These are phyloP conservation scores for Potorous gilbertii DNA, from an alignment of 2,797 vertebrate genomes.

Conservation along the genomic window DNA sequence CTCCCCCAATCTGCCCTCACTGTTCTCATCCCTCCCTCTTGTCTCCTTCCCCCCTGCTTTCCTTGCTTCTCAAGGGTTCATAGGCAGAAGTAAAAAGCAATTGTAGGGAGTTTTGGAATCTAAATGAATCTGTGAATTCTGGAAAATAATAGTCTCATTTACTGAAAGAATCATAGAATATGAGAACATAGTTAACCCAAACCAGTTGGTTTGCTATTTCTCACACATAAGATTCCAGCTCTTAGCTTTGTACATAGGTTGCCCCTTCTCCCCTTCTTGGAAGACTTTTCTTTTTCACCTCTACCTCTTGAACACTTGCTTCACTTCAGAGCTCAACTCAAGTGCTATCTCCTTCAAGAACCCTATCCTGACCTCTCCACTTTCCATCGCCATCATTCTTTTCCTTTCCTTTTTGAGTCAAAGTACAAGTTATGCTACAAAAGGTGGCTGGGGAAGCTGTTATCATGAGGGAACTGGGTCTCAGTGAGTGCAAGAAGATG, in stretches of 20 bases:
- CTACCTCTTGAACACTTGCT: not conserved
- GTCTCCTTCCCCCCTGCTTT: too few species aligned
- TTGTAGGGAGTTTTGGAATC: not conserved
- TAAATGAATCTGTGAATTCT: not conserved
- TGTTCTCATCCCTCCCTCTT: too few species aligned
- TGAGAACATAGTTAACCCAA: not conserved
- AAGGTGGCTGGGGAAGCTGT: not conserved
- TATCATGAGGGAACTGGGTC: not conserved
- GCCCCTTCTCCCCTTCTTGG: not conserved
- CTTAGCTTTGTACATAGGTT: not conserved
- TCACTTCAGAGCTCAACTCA: not conserved
- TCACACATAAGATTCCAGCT: not conserved
- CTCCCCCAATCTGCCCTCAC: too few species aligned
- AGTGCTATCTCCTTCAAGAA: not conserved
- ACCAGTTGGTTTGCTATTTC: not conserved
- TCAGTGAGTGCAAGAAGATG: not conserved
- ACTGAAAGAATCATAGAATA: not conserved
- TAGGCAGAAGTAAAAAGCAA: not conserved
- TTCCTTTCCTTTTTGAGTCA: not conserved
- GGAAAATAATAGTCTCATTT: not conserved
- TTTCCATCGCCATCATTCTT: not conserved
- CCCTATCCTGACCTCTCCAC: not conserved
- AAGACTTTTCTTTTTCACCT: not conserved
- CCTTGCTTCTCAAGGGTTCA: not conserved
- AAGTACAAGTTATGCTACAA: not conserved